Base-by-base conservation (phyloP, 2,113 vertebrate genomes). In the Osmerus mordax region DNA sequence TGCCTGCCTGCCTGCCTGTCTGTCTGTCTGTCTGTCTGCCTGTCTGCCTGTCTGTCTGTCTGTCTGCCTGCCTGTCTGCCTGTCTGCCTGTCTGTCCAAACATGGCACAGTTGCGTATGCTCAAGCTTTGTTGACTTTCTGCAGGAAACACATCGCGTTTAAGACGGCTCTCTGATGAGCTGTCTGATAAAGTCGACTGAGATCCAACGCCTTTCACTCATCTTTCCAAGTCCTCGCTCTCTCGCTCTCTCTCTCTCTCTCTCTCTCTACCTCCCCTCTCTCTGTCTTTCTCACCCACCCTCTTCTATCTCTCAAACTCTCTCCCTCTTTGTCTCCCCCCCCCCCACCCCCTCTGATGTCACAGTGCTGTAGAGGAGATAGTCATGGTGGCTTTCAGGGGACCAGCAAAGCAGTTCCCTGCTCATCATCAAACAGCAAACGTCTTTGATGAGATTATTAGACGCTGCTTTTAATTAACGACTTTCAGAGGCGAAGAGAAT, bases 401-500 rank as follows among this genome's bases (percentile, higher is more conserved):
- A 41, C 32, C 18, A 76, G 25, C 18, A 64, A 64, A 64, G 29
- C 62, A 18, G 29, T 64, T 14, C 29, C 5, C 13, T 36, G 15
- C 32, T 63, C 61, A 32, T 88, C 80, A 88, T 88, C 80, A 88
- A 82, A 87, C 66, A 36, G 59, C 21, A 29, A 25, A 12, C 1
- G 64, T 75, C 82, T 84, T 83, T 87, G 81, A 86, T 80, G 76
- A 86, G 79, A 87, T 86, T 82, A 86, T 73, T 67, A 55, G 5
- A 62, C n/a, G 41, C 77, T 69, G 11, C 19, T 79, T 84, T 83
- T 86, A 86, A 87, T 87, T 83, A 87, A 69, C 18, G 25, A 14
- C 64, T 47, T 25, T 65, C 4, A 19, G 41, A 64, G 32, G 62
- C 28, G 25, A 16, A 29, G 62, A 62, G 60, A 64, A 32, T 3